Base-by-base conservation (phyloP, 2,113 vertebrate species). In the Phrynocephalus versicolor region DNA sequence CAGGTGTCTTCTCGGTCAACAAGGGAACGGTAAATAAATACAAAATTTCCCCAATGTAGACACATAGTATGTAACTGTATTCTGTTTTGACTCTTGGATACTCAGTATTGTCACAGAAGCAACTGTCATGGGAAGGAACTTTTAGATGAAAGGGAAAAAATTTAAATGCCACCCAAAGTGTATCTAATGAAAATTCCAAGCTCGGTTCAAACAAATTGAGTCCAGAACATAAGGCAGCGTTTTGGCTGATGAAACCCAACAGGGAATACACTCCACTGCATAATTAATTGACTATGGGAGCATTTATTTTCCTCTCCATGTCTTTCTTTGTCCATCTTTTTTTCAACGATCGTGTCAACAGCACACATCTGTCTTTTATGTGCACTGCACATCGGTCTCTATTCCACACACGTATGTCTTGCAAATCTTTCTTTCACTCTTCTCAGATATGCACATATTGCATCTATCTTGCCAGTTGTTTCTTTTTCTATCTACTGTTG, bases 121-220 rank as follows among this genome's bases (percentile, higher is more conserved):
- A 70, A 10, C 60, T 73, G 25, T 62, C 37, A 41, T 62, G 55
- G 57, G 75, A 57, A 45, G 30, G 27, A 57, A 37, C n/a, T 21
- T 14, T 85, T 85, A 45, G 65, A 85, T 79, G 12, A 72, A 71
- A 85, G 67, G 55, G 45, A 75, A 39, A 18, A 45, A 65, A 2
- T 60, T 30, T 67, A 16, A 35, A 74, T 62, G 33, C 55, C 84
- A 85, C 84, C 84, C 65, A 71, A 5, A 71, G 75, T 41, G 76
- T 79, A 45, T 71, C 74, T 51, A 85, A 87, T 82, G 27, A 45
- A 82, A 87, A 77, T 70, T 14, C 64, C 37, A 77, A 58, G 72
- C 37, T 25, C 60, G 76, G 73, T 41, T 87, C 65, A 45, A 70
- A n/a, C 23, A 21, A 58, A 33, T 62, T 27, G 9, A 62, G 37